Base-by-base conservation (phyloP, 2,797 vertebrate genomes). In the Molossus alvarezi region DNA sequence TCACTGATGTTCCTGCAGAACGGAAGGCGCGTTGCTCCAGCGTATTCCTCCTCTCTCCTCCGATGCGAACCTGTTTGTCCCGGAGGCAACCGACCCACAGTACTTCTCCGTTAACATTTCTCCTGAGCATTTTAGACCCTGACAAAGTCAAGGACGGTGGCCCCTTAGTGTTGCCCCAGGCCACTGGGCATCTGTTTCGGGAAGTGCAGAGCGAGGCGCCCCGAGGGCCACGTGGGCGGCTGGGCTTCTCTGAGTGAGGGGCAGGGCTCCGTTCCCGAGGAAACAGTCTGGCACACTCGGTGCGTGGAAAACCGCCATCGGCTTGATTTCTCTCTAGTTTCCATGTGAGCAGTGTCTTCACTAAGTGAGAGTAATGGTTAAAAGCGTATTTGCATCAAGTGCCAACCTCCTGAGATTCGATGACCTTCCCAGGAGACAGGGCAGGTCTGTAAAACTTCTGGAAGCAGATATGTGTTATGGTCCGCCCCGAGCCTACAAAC, bases 381-480 rank as follows among this genome's bases (percentile, higher is more conserved):
- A 33, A 95, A 89, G 17, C 11, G 21, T 48, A 9, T 55, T 62
- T 73, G 13, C 18, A 58, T 86, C 29, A 91, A 53, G 45, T 88
- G 5, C 27, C 77, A 75, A 60, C 12, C 53, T 5, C 60, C 48
- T 90, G 17, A 80, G 20, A 53, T 33, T 83, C 37, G 87, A 87
- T n/a, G 53, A 81, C 83, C 29, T 94, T 84, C 13, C 13, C 64
- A 71, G 64, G 15, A 62, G 80, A 17, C 72, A 53, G 45, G 25
- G 60, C 58, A 72, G 12, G 7, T 41, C 55, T 75, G 60, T 17
- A 90, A 37, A 75, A 76, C 41, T 48, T 67, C 72, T 82, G 69
- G 91, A 92, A 95, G 51, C 37, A 77, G 60, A 29, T 45, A 21
- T 25, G 33, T 85, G 81, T 93, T 90, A 23, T 72, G 67, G 9